phyloP scores from a whole-genome alignment of 1,140 invertebrate genomes.

The Drosophila arizonae region DNA sequence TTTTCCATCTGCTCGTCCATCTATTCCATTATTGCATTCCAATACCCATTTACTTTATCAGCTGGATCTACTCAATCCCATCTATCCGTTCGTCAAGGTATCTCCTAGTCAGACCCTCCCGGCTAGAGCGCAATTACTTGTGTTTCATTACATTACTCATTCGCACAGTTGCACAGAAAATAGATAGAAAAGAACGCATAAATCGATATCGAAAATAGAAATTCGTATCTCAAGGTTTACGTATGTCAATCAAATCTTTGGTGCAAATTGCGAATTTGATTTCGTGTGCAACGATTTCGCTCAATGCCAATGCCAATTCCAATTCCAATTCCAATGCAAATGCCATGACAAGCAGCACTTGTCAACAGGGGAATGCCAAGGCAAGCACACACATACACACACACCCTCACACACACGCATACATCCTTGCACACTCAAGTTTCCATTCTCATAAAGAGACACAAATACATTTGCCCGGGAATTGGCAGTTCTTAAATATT shows the following conservation, averaged over 20 bases:
- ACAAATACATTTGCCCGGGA: slow-evolving; percentile 3
- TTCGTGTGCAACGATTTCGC: slow-evolving; percentile 47
- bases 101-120: no score
- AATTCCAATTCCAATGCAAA: slow-evolving; percentile 33
- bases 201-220: slow-evolving; percentile 45
- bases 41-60: no score
- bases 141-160: slow-evolving; percentile 20
- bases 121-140: not conserved
- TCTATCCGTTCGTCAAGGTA: no score
- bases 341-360: slow-evolving; percentile 37
- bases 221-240: slow-evolving; percentile 39
- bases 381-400: slow-evolving; percentile 45
- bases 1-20: no score
- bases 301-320: slow-evolving; percentile 32
- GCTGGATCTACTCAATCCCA: no score
- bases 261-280: slow-evolving; percentile 61
- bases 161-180: slow-evolving; percentile 35
- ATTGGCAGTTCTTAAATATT: slow-evolving; percentile 52
- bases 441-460: not conserved
- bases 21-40: no score
- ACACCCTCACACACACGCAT: slow-evolving; percentile 8
- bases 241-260: slow-evolving; percentile 60
- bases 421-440: slow-evolving; percentile 18
- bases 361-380: slow-evolving; percentile 52
- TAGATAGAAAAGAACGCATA: not conserved